These are phyloP conservation scores for Drepana arcuata DNA, from an alignment of 1,140 invertebrate genomes.

Conservation along the genomic window DNA sequence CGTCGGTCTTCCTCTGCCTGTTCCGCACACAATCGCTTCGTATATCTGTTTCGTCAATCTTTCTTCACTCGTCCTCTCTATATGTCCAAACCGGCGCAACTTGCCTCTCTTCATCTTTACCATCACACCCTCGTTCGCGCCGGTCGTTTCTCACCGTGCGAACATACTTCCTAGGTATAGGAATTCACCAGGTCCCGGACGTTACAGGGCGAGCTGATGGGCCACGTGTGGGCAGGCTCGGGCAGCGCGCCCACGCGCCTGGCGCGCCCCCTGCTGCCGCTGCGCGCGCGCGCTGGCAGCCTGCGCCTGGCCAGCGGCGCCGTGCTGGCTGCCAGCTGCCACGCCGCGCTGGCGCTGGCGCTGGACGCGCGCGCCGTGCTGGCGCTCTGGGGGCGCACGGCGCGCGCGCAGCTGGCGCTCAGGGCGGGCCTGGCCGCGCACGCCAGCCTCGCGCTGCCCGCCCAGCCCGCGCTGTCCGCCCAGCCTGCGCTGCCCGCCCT, in stretches of 20 bases:
- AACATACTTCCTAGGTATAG: too few relatives aligned
- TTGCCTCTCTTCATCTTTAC: too few relatives aligned
- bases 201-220: slow-evolving; percentile 31
- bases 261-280: slow-evolving; percentile 24
- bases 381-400: slow-evolving; percentile 35
- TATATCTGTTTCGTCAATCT: too few relatives aligned
- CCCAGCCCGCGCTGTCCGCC: slow-evolving; percentile 6
- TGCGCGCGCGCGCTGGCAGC: not conserved
- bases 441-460: slow-evolving; percentile 1
- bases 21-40: not conserved
- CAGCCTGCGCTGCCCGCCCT: slow-evolving; percentile 9
- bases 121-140: too few relatives aligned
- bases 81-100: too few relatives aligned
- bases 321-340: slow-evolving; percentile 9
- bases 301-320: slow-evolving; percentile 21
- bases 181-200: too few relatives aligned
- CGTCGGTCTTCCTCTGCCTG: too few relatives aligned
- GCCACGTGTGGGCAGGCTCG: slow-evolving; percentile 41
- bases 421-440: slow-evolving; percentile 17
- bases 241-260: slow-evolving; percentile 32
- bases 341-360: slow-evolving; percentile 17
- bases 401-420: slow-evolving; percentile 17
- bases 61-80: too few relatives aligned
- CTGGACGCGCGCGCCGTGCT: slow-evolving; percentile 29
- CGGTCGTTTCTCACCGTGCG: too few relatives aligned